phyloP scores from a whole-genome alignment of 2,797 vertebrate genomes.

The Pagetopsis macropterus region DNA sequence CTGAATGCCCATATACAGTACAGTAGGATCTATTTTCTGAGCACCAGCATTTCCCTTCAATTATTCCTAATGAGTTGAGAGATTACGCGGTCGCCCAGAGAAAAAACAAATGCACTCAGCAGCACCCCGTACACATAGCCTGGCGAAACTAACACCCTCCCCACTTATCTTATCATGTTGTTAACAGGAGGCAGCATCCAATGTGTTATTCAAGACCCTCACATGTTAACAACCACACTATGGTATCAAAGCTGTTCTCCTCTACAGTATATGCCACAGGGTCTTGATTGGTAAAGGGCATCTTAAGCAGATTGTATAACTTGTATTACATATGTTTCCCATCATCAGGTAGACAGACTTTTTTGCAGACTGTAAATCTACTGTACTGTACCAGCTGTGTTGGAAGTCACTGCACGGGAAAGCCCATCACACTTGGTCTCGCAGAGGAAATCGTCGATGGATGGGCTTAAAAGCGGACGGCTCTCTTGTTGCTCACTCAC shows the following conservation, averaged over 20 bases:
- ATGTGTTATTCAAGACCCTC: conserved; percentile 1
- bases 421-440: conserved; percentile 96
- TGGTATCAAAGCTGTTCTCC: not conserved
- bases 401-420: conserved; percentile 94
- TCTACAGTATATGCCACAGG: not conserved
- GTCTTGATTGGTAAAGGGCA: not conserved
- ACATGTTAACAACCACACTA: not conserved
- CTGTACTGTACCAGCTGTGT: conserved; percentile 86
- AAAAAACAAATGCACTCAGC: too few relatives aligned
- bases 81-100: too few relatives aligned
- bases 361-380: conserved; percentile 3
- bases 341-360: not conserved
- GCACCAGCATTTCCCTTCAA: too few relatives aligned
- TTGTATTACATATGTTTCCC: not conserved
- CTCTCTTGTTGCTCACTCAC: conserved; percentile 99
- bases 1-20: too few relatives aligned
- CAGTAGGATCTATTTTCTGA: too few relatives aligned
- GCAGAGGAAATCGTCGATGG: conserved; percentile 98
- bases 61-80: too few relatives aligned
- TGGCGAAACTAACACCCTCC: not conserved
- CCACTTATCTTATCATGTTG: not conserved
- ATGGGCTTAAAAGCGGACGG: conserved; percentile 97
- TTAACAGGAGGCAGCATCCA: conserved; percentile 5
- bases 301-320: not conserved
- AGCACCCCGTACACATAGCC: not conserved